phyloP scores from a whole-genome alignment of 1,140 invertebrate genomes.

The Venturia canescens region DNA sequence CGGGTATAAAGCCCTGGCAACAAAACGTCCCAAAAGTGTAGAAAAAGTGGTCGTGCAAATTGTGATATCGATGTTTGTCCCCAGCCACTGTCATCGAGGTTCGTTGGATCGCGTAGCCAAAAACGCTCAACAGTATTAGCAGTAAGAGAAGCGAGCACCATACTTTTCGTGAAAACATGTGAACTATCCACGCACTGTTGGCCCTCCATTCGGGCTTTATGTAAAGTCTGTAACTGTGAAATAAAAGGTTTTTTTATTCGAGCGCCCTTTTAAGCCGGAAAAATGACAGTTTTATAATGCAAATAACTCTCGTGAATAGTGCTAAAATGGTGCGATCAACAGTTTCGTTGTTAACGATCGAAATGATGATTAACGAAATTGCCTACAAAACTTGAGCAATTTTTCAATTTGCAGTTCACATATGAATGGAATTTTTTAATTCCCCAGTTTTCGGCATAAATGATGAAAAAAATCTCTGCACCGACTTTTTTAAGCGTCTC shows the following conservation, averaged over 20 bases:
- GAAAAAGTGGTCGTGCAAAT: conserved; percentile 61
- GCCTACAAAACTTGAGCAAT: too few species aligned
- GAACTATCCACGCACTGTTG: conserved; percentile 58
- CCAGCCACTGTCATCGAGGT: not conserved
- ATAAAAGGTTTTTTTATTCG: not conserved
- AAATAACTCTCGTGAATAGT: not conserved
- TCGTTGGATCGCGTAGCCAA: conserved; percentile 56
- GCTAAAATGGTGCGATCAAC: too few species aligned
- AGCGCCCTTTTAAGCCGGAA: not conserved
- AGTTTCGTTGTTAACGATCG: too few species aligned
- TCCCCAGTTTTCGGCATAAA: too few species aligned
- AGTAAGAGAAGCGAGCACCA: conserved; percentile 54
- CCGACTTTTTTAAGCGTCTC: too few species aligned
- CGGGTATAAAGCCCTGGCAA: conserved; percentile 54
- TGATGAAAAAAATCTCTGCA: too few species aligned
- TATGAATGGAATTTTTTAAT: too few species aligned
- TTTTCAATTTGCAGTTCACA: too few species aligned
- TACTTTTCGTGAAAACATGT: conserved; percentile 51
- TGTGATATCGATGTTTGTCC: conserved; percentile 33
- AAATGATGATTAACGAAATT: too few species aligned
- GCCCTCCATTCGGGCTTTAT: conserved; percentile 54
- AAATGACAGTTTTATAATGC: not conserved
- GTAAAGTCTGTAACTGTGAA: conserved; percentile 59
- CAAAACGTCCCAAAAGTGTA: conserved; percentile 57
- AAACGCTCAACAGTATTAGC: conserved; percentile 51